Percentiles rank a stretch among this genome's conserved stretches.
Evolutionary conservation across 2,888 invertebrate genomes (phyloP).

Genomic region (Halocaridina rubra): DNA sequence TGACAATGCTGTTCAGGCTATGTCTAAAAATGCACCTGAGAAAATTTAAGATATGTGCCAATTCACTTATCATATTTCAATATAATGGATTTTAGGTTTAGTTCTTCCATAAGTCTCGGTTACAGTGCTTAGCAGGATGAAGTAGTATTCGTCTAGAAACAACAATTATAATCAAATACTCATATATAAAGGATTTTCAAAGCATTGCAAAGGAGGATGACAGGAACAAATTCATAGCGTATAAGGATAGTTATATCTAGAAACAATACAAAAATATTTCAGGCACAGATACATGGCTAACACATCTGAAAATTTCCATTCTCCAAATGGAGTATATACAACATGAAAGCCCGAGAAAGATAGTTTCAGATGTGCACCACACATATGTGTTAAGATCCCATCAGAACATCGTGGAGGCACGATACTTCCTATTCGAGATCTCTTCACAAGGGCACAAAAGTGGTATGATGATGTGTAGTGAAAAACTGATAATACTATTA

Average conservation of each 20-base stretch:
- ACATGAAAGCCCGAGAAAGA: background rate
- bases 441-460: conserved; percentile 19
- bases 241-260: background rate
- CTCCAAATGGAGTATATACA: conserved; percentile 7
- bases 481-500: background rate
- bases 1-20: too few species aligned
- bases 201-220: too few species aligned
- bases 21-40: too few species aligned
- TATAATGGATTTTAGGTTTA: too few species aligned
- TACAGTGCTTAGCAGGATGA: background rate
- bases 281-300: conserved; percentile 22
- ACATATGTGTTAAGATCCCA: background rate
- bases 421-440: background rate
- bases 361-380: conserved; percentile 22
- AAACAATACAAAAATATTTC: background rate
- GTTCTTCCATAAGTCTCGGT: background rate
- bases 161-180: background rate
- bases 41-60: too few species aligned
- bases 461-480: conserved; percentile 31
- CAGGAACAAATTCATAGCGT: too few species aligned
- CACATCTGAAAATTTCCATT: conserved; percentile 9
- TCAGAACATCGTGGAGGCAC: background rate
- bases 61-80: too few species aligned
- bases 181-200: background rate
- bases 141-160: background rate